Base-by-base conservation (phyloP, 2,113 vertebrate species). In the Lagopus muta region DNA sequence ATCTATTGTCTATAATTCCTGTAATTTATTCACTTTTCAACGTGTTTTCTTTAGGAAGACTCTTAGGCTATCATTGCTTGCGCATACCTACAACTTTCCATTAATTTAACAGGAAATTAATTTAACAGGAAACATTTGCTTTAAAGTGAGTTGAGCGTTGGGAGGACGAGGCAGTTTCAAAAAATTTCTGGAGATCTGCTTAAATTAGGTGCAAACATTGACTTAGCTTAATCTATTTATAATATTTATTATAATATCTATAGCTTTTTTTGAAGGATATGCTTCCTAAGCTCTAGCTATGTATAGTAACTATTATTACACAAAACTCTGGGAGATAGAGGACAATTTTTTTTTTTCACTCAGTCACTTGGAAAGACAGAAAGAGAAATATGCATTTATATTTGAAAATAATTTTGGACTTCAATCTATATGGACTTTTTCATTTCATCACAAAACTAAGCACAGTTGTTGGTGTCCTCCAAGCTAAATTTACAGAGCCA, bases 391-490 rank as follows among this genome's bases (percentile, higher is more conserved):
- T 19, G 88, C 6, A 78, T 76, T 92, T 76, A 81, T 89, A 89
- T 90, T 94, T 94, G 42, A 92, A 91, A 92, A 55, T 84, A 81
- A 88, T 57, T 94, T 57, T 89, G 85, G 65, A 73, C 45, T 83
- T 97, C 79, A 92, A 76, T 93, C 78, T 82, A 20, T 45, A 65
- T 54, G 64, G 52, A 67, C 55, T 96, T 88, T 92, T 92, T 61
- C 61, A 67, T 79, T 76, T 43, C 48, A 89, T 82, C 42, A 82
- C 65, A 81, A 78, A 95, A 70, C 82, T 55, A 72, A 62, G 47
- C 71, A 91, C 55, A 94, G 79, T 97, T 95, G 54, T 88, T 84
- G 42, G 81, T 96, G 93, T 95, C 74, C 90, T 95, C 74, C 89
- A 74, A 78, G 48, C 55, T 79, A 91, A 73, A 91, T 94, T 96